Percentiles rank a stretch among this genome's conserved stretches.
Evolutionary conservation across 1,140 invertebrate species (phyloP).

Genomic region (Pinna nobilis): DNA sequence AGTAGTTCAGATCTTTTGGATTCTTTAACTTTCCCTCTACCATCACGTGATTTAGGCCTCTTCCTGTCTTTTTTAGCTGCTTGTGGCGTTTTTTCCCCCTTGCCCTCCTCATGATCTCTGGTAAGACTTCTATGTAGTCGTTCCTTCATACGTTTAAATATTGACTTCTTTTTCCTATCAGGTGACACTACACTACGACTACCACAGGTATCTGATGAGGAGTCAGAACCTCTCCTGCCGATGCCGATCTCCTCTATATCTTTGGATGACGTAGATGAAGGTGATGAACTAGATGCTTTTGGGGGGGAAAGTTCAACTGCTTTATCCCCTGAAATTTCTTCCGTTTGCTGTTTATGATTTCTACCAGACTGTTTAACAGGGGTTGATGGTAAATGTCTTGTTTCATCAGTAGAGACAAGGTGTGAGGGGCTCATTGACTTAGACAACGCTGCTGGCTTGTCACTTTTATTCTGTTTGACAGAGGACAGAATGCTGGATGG

Average conservation of each 20-base stretch:
- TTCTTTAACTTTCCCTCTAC: not conserved
- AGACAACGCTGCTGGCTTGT: not conserved
- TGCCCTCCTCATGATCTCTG: constrained; percentile 13
- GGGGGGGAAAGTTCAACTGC: not conserved
- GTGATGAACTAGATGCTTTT: not conserved
- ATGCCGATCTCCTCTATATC: not conserved
- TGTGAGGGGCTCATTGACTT: constrained; percentile 25
- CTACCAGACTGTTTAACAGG: not conserved
- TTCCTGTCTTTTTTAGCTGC: constrained; percentile 16
- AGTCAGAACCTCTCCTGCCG: constrained; percentile 16
- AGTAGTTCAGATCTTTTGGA: constrained; percentile 22
- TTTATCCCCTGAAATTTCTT: not conserved
- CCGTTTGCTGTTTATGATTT: not conserved
- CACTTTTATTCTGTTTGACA: constrained; percentile 13
- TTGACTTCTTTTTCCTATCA: constrained; percentile 52
- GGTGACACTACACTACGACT: constrained; percentile 37
- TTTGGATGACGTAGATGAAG: constrained; percentile 2
- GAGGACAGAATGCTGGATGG: constrained; percentile 19
- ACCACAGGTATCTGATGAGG: constrained; percentile 32
- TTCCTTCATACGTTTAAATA: constrained; percentile 51
- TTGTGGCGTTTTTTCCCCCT: constrained; percentile 28
- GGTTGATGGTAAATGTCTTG: not conserved
- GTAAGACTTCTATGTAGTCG: constrained; percentile 46
- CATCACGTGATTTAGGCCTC: not conserved
- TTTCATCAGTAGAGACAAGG: not conserved